These are phyloP conservation scores for Ciconia maguari DNA, from an alignment of 2,113 vertebrate genomes.

Conservation along the genomic window DNA sequence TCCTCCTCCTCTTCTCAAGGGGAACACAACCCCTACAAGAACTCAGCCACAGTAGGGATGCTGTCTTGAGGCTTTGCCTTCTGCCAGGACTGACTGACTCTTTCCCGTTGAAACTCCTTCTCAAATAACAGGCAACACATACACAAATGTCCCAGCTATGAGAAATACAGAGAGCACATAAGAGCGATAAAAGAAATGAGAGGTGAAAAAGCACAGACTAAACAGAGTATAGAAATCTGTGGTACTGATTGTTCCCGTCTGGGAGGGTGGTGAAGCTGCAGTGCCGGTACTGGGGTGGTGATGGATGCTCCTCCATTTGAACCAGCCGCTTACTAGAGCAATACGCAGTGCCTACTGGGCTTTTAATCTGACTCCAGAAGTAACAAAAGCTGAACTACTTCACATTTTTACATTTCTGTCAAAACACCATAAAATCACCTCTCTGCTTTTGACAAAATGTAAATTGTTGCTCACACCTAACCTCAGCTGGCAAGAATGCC, in stretches of 20 bases:
- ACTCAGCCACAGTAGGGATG: background rate
- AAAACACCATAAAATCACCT: background rate
- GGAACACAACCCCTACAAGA: background rate
- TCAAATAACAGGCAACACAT: background rate
- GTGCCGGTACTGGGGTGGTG: background rate
- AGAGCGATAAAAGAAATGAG: background rate
- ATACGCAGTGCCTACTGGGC: accelerated
- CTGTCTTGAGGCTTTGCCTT: background rate
- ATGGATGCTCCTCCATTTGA: background rate
- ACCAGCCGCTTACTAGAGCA: accelerated
- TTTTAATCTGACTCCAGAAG: background rate
- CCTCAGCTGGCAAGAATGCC: accelerated
- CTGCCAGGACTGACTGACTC: background rate
- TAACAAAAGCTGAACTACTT: background rate
- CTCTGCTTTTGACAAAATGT: background rate
- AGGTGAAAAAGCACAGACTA: background rate
- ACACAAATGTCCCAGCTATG: background rate
- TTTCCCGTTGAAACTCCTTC: background rate
- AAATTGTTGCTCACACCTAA: background rate
- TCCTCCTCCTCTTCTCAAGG: background rate
- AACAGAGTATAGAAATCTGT: background rate
- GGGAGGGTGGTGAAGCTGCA: accelerated
- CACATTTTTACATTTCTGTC: background rate
- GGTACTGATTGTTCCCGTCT: background rate
- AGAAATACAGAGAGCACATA: background rate